A percentile compares a stretch with the other conserved stretches of the same genome.
phyloP scores from a whole-genome alignment of 2,888 invertebrate genomes.

The Ochlodes sylvanus region DNA sequence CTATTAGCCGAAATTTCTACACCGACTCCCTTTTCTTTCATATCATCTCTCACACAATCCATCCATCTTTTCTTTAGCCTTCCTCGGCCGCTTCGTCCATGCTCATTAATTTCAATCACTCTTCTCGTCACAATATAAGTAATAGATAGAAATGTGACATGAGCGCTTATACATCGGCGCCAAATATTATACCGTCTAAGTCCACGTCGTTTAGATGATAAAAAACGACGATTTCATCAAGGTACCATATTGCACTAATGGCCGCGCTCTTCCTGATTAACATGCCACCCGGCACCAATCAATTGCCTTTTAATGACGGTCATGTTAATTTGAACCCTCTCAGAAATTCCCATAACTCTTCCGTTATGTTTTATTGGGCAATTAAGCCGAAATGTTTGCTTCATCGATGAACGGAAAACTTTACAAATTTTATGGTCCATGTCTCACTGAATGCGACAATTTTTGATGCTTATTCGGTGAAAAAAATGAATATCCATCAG shows the following conservation, averaged over 20 bases:
- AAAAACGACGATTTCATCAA: not conserved
- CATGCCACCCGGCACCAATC: constrained; percentile 26
- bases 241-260: constrained; percentile 10
- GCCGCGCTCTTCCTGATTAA: not conserved
- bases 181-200: not conserved
- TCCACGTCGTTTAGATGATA: not conserved
- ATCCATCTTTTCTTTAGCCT: no score
- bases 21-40: no score
- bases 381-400: constrained; percentile 30
- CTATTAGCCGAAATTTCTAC: no score
- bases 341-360: constrained; percentile 25
- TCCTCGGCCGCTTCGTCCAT: no score
- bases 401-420: constrained; percentile 21
- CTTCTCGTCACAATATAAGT: no score
- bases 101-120: no score
- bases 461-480: not conserved
- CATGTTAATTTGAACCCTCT: constrained; percentile 26
- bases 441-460: not conserved
- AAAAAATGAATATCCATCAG: no score
- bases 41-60: no score
- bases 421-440: not conserved
- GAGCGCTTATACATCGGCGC: no score
- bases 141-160: no score
- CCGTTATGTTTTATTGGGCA: constrained; percentile 35
- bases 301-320: constrained; percentile 44